Conservation (phyloP, 2,888 invertebrate species). For the Folsomia manolachei region DNA sequence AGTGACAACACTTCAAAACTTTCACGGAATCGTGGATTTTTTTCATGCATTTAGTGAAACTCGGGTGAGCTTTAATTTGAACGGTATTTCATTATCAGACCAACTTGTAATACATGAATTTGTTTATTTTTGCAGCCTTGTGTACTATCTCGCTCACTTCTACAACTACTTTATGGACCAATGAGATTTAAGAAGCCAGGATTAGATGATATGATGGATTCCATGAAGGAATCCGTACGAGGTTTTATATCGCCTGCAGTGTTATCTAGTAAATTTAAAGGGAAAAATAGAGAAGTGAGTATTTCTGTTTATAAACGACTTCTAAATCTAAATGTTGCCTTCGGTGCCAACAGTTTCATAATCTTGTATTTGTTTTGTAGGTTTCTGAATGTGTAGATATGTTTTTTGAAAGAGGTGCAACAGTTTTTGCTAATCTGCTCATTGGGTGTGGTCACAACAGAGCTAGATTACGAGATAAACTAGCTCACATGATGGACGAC, state of each 20-base stretch:
- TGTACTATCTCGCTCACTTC: conserved; percentile 83
- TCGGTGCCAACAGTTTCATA: not conserved
- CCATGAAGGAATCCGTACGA: conserved; percentile 79
- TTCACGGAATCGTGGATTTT: conserved; percentile 65
- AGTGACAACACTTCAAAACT: conserved; percentile 61
- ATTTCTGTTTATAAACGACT: not conserved
- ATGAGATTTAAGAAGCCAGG: conserved; percentile 60
- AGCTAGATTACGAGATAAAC: conserved; percentile 89
- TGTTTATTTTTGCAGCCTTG: too few species aligned
- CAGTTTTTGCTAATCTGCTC: conserved; percentile 79
- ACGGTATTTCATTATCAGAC: too few species aligned
- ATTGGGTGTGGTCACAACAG: conserved; percentile 92
- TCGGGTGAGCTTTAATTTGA: too few species aligned
- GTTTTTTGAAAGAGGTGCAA: conserved; percentile 80
- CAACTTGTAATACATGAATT: too few species aligned
- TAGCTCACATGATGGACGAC: conserved; percentile 84
- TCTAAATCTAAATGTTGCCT: not conserved
- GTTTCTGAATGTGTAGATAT: conserved; percentile 84
- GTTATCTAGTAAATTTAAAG: conserved; percentile 69
- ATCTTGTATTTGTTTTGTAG: conserved; percentile 54
- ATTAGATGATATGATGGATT: conserved; percentile 68
- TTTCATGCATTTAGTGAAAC: conserved; percentile 88
- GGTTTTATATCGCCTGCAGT: conserved; percentile 87
- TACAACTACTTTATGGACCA: conserved; percentile 75
- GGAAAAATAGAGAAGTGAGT: conserved; percentile 65